A percentile compares a stretch with the other conserved stretches of the same genome.
These are phyloP conservation scores for Orestias chungarensis DNA, from an alignment of 2,797 vertebrate species.

Conservation along the genomic window DNA sequence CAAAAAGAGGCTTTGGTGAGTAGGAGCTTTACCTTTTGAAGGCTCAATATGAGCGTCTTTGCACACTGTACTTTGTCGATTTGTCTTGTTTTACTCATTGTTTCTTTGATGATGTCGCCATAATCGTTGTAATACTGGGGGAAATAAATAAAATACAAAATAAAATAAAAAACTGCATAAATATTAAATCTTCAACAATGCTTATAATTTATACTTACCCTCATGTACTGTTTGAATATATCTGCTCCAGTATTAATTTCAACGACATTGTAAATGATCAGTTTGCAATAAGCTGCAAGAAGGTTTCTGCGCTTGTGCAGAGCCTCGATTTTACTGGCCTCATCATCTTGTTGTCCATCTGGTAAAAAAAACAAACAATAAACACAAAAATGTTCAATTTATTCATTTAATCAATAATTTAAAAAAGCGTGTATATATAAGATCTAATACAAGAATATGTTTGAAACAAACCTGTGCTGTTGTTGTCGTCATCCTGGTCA, in stretches of 20 bases:
- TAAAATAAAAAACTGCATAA: not conserved
- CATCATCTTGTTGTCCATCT: slow-evolving; percentile 96
- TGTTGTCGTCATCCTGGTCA: slow-evolving; percentile 91
- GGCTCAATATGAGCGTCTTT: slow-evolving; percentile 95
- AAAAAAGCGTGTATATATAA: no score
- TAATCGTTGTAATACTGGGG: slow-evolving; percentile 97
- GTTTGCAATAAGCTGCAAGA: slow-evolving; percentile 95
- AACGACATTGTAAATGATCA: slow-evolving; percentile 96
- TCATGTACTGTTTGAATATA: slow-evolving; percentile 99
- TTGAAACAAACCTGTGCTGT: slow-evolving; percentile 87
- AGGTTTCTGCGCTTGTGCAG: slow-evolving; percentile 97
- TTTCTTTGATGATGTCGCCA: slow-evolving; percentile 98
- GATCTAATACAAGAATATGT: not conserved
- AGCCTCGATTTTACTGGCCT: slow-evolving; percentile 97
- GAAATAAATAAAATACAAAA: slow-evolving; percentile 12
- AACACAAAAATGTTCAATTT: no score
- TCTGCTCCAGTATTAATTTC: slow-evolving; percentile 97
- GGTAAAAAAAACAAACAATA: slow-evolving; percentile 15
- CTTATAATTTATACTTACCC: slow-evolving; percentile 77
- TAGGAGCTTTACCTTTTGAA: slow-evolving; percentile 88
- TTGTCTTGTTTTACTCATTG: slow-evolving; percentile 97
- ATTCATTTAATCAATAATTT: no score
- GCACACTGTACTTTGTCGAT: slow-evolving; percentile 98
- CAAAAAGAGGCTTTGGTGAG: not conserved
- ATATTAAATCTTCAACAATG: slow-evolving; percentile 6